phyloP scores from a whole-genome alignment of 2,888 invertebrate genomes.

The Ecdyonurus torrentis region DNA sequence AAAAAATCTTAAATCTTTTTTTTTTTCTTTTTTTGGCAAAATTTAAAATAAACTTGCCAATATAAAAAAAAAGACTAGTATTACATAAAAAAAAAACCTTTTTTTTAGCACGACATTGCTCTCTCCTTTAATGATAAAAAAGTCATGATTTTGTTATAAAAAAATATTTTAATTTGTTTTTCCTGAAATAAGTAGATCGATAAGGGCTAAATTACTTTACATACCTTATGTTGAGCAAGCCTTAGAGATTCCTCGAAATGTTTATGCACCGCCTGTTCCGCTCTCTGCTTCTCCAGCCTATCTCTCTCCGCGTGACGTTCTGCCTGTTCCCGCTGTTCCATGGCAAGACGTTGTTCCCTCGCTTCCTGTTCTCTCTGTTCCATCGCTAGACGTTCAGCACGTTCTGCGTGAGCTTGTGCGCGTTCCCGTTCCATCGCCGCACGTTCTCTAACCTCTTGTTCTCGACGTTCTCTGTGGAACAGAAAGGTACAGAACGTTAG shows the following conservation, averaged over 20 bases:
- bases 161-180: no score
- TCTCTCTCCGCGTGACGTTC: constrained; percentile 28
- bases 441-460: constrained; percentile 46
- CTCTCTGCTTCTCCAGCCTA: constrained; percentile 39
- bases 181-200: no score
- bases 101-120: no score
- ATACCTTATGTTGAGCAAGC: constrained; percentile 59
- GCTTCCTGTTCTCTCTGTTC: constrained; percentile 27
- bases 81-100: no score
- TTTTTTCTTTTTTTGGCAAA: no score
- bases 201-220: no score
- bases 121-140: no score
- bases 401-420: constrained; percentile 13
- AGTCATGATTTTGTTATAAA: no score
- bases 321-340: constrained; percentile 27
- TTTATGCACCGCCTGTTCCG: constrained; percentile 57
- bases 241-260: constrained; percentile 79
- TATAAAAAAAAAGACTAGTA: no score
- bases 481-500: no score
- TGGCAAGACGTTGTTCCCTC: constrained; percentile 17
- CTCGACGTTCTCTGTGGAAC: constrained; percentile 40
- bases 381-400: constrained; percentile 18
- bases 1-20: no score
- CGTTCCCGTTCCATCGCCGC: constrained; percentile 29
- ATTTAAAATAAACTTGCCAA: no score